These are phyloP conservation scores for Lycocerus yunnanus DNA, from an alignment of 2,888 invertebrate genomes.

Conservation along the genomic window DNA sequence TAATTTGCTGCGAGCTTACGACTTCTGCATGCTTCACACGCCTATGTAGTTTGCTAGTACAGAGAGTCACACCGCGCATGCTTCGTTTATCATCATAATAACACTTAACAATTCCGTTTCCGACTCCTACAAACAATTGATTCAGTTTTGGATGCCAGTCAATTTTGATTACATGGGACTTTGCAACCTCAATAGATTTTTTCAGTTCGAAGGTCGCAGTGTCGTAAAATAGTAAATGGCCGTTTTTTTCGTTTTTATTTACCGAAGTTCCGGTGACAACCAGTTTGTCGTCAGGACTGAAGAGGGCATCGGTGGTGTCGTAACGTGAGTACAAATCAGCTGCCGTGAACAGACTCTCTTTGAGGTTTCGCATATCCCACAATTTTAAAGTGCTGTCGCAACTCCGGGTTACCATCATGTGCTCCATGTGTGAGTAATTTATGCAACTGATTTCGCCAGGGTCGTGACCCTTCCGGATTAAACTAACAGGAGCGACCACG, in stretches of 20 bases:
- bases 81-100: slow-evolving; percentile 90
- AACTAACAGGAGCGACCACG: slow-evolving; percentile 83
- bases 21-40: slow-evolving; percentile 85
- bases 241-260: slow-evolving; percentile 63
- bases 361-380: slow-evolving; percentile 90
- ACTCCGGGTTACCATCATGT: slow-evolving; percentile 75
- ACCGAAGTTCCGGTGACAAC: slow-evolving; percentile 88
- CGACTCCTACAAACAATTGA: slow-evolving; percentile 91
- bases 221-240: slow-evolving; percentile 79
- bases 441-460: slow-evolving; percentile 83
- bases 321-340: slow-evolving; percentile 80
- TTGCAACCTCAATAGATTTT: slow-evolving; percentile 74
- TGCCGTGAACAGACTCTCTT: slow-evolving; percentile 73
- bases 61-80: slow-evolving; percentile 87
- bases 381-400: slow-evolving; percentile 94
- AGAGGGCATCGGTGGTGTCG: slow-evolving; percentile 79
- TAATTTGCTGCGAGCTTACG: slow-evolving; percentile 88
- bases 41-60: slow-evolving; percentile 79
- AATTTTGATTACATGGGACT: slow-evolving; percentile 84
- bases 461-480: slow-evolving; percentile 80
- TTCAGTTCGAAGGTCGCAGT: slow-evolving; percentile 75
- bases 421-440: slow-evolving; percentile 85
- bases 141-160: slow-evolving; percentile 98
- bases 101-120: slow-evolving; percentile 87
- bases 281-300: slow-evolving; percentile 91